A percentile compares a stretch with the other conserved stretches of the same genome.
phyloP scores from a whole-genome alignment of 2,888 invertebrate genomes.

The Loripinus fragilis region DNA sequence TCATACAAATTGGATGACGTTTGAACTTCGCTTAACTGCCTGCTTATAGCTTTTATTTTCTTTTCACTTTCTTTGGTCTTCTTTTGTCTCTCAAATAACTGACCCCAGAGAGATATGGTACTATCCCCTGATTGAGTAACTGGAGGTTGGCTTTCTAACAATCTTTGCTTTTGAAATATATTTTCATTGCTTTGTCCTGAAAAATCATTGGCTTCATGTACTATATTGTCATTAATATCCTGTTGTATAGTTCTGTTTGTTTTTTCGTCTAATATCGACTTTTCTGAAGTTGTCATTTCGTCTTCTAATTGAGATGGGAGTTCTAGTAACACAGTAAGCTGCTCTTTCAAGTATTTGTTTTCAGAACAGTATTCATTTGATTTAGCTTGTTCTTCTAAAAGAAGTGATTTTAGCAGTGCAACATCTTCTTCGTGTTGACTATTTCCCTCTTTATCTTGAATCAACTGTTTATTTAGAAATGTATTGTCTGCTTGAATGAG shows the following conservation, averaged over 20 bases:
- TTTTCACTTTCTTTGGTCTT: background rate
- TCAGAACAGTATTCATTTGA: background rate
- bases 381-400: background rate
- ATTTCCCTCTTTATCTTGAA: background rate
- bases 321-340: background rate
- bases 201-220: too few relatives aligned
- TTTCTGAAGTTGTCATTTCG: background rate
- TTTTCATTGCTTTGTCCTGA: too few relatives aligned
- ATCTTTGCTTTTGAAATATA: background rate
- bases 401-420: background rate
- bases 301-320: background rate
- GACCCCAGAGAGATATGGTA: background rate
- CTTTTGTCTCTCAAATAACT: background rate
- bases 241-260: too few relatives aligned
- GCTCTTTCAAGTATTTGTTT: background rate
- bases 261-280: too few relatives aligned
- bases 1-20: too few relatives aligned
- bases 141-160: background rate
- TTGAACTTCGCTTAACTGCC: background rate
- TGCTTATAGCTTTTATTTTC: background rate
- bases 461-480: background rate
- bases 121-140: background rate
- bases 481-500: background rate
- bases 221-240: too few relatives aligned
- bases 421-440: background rate